These are phyloP conservation scores for Rhabdophis nuchalis DNA, from an alignment of 2,797 vertebrate species.

Conservation along the genomic window DNA sequence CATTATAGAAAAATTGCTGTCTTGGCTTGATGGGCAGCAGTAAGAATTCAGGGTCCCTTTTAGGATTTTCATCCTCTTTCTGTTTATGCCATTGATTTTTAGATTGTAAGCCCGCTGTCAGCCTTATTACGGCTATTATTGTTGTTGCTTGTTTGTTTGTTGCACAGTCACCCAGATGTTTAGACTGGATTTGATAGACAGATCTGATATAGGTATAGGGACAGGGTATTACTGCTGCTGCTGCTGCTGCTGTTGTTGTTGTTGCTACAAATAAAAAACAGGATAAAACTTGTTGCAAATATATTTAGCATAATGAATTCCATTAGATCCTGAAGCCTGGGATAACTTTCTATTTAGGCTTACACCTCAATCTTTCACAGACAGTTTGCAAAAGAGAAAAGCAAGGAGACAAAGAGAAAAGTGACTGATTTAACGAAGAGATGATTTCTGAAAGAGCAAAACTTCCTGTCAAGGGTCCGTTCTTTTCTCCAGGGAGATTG, in stretches of 20 bases:
- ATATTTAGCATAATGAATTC: not conserved
- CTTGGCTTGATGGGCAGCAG: not conserved
- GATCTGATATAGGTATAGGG: no score
- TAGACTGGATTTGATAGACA: not conserved
- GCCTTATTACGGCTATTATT: not conserved
- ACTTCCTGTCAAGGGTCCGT: constrained; percentile 44
- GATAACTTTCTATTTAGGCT: not conserved
- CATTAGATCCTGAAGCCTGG: not conserved
- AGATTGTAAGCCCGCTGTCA: not conserved
- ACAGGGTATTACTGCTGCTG: not conserved
- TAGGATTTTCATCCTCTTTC: not conserved
- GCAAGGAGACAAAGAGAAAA: not conserved
- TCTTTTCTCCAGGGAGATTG: constrained; percentile 42
- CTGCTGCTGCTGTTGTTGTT: not conserved
- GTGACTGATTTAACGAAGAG: constrained; percentile 8
- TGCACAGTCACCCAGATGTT: not conserved
- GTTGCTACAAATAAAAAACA: not conserved
- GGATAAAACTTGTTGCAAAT: not conserved
- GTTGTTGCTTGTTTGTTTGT: not conserved
- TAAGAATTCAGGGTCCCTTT: not conserved
- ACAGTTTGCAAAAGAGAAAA: not conserved
- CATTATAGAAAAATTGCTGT: not conserved
- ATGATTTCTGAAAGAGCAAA: constrained; percentile 8
- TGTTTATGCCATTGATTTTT: not conserved
- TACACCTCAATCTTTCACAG: not conserved